These are phyloP conservation scores for Phoeniculus purpureus DNA, from an alignment of 2,797 vertebrate genomes.

Conservation along the genomic window DNA sequence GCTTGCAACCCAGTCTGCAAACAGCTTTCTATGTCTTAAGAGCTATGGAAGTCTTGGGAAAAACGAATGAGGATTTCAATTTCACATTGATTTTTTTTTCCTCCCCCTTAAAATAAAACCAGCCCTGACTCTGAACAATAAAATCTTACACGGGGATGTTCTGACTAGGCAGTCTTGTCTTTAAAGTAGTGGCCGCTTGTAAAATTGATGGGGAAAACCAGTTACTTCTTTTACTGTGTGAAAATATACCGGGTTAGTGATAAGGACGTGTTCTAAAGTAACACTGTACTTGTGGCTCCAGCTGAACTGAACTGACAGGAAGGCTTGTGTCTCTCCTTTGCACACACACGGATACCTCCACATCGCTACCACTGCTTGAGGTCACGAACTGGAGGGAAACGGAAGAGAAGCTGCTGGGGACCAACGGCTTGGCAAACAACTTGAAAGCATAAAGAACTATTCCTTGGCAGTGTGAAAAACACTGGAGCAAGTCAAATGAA, in stretches of 20 bases:
- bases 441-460: not conserved
- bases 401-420: not conserved
- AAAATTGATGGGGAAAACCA: constrained; percentile 4
- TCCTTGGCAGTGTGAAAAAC: not conserved
- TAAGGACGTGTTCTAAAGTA: not conserved
- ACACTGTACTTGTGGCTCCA: not conserved
- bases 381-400: not conserved
- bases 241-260: not conserved
- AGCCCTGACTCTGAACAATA: not conserved
- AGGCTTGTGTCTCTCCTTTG: not conserved
- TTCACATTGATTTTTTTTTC: not conserved
- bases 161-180: not conserved
- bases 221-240: not conserved
- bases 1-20: not conserved
- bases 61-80: not conserved
- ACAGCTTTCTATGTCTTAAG: not conserved
- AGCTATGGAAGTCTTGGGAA: not conserved
- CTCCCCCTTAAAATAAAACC: not conserved
- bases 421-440: not conserved
- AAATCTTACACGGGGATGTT: not conserved
- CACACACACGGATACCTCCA: not conserved
- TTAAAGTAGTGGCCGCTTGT: not conserved
- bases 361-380: not conserved
- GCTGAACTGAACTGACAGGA: not conserved
- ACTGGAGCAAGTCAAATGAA: not conserved